Conservation (phyloP, 2,888 invertebrate genomes). For the Aphidoletes aphidimyza region DNA sequence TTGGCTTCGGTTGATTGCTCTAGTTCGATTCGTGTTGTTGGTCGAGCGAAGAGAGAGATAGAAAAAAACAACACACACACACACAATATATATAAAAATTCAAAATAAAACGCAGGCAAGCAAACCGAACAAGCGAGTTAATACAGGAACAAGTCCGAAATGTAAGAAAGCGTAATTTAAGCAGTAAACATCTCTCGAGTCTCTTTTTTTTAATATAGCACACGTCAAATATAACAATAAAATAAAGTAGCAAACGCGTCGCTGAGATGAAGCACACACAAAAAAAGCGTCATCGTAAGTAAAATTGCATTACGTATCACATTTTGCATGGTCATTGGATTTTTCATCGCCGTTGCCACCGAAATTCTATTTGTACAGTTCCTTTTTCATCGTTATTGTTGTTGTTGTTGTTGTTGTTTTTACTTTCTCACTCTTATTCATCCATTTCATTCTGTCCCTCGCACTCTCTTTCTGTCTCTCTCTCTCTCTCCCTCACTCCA, state of each 20-base stretch:
- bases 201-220: constrained; percentile 1
- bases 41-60: not conserved
- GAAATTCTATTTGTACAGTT: constrained; percentile 47
- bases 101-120: constrained; percentile 21
- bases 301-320: constrained; percentile 53
- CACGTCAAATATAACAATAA: constrained; percentile 52
- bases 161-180: constrained; percentile 4
- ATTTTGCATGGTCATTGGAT: constrained; percentile 53
- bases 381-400: not conserved
- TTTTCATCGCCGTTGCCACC: constrained; percentile 28
- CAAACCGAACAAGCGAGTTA: too few species aligned
- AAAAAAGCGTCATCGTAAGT: constrained; percentile 8
- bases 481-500: too few species aligned
- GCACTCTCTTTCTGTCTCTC: too few species aligned
- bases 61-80: too few species aligned
- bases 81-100: too few species aligned
- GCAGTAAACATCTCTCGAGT: not conserved
- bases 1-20: constrained; percentile 10
- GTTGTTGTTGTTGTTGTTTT: not conserved
- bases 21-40: constrained; percentile 11
- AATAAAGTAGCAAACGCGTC: not conserved
- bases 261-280: too few species aligned
- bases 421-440: not conserved
- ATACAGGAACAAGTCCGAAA: constrained; percentile 46
- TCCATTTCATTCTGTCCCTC: too few species aligned